Percentiles rank a stretch among this genome's conserved stretches.
Conservation (phyloP, 2,797 vertebrate genomes). For the Gobionotothen gibberifrons region DNA sequence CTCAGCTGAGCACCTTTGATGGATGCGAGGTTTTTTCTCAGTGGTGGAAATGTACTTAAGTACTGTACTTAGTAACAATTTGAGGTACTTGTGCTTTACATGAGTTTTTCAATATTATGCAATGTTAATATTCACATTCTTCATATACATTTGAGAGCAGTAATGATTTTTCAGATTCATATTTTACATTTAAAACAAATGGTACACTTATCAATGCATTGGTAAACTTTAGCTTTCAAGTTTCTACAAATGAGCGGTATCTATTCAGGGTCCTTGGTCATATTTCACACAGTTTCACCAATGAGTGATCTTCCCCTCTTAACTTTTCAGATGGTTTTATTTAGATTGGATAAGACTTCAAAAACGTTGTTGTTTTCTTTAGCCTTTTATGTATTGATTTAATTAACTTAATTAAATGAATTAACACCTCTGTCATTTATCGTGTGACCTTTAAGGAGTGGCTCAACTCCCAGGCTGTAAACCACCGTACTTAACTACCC, state of each 20-base stretch:
- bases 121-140: background rate
- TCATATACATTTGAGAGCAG: background rate
- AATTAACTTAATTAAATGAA: no score
- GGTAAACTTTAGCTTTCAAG: background rate
- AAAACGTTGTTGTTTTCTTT: background rate
- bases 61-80: background rate
- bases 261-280: background rate
- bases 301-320: no score
- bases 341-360: no score
- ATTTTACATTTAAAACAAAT: background rate
- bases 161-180: background rate
- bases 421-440: background rate
- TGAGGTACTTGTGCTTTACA: background rate
- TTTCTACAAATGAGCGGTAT: background rate
- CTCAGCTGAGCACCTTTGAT: slow-evolving; percentile 30
- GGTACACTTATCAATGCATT: background rate
- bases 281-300: background rate
- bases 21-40: background rate
- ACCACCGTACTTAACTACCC: background rate
- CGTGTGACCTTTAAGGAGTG: background rate
- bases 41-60: background rate
- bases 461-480: background rate
- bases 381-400: background rate
- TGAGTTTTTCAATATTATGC: background rate
- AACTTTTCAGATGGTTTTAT: no score